Evolutionary conservation across 2,113 vertebrate species (phyloP).

Genomic region (Crocuta crocuta): DNA sequence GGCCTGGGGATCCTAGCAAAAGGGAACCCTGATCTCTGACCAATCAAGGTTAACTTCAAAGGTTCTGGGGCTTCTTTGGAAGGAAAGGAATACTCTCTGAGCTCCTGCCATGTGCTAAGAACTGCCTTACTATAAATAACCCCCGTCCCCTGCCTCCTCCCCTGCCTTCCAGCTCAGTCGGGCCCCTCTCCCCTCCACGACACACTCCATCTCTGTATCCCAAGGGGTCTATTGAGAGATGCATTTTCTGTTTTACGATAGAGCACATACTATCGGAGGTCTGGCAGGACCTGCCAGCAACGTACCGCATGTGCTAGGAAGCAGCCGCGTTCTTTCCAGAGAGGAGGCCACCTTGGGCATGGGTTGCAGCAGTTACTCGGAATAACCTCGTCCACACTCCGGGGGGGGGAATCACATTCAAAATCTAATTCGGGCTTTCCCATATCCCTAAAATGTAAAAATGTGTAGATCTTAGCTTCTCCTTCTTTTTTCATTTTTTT

Average conservation of each 20-base stretch:
- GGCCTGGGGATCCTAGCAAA: background rate
- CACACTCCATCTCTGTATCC: no score
- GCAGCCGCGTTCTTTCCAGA: accelerated
- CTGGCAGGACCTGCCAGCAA: background rate
- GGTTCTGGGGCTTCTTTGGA: background rate
- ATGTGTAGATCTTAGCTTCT: accelerated
- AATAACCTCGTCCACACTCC: background rate
- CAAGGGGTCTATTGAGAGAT: background rate
- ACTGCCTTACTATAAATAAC: background rate
- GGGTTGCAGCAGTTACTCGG: no score
- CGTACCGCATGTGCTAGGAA: accelerated
- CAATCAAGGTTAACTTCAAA: background rate
- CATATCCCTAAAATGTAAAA: background rate
- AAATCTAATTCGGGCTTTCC: background rate
- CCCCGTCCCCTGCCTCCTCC: background rate
- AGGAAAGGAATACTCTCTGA: background rate
- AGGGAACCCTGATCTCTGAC: background rate
- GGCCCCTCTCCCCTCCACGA: background rate
- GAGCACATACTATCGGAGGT: accelerated
- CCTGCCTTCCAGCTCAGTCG: background rate
- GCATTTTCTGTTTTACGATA: no score
- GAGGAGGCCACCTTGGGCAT: accelerated
- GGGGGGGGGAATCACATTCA: background rate
- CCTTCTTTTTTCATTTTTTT: background rate
- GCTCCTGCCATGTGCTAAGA: background rate